Evolutionary conservation across 2,888 invertebrate species (phyloP), one percentile per base, ranked within the genome.

Genomic region (Lithosia quadra): DNA sequence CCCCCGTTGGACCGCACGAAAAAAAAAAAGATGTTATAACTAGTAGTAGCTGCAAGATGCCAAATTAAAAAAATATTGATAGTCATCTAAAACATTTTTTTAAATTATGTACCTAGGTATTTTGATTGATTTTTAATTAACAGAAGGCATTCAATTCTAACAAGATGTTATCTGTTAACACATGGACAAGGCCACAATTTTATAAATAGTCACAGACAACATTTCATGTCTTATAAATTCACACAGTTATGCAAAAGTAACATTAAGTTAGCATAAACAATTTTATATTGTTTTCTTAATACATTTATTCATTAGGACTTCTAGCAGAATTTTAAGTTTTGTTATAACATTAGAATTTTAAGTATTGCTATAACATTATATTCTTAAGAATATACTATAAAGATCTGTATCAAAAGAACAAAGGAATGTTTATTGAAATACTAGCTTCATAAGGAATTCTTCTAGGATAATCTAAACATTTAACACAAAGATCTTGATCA

Each of bases 171-270:
- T 5, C 9, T 2, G 49, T n/a, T 49, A 60, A 39, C 36, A 39
- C 21, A 39, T 4, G 2, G 39, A 60, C 39, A 60, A 49, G n/a
- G 49, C 39, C 18, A 10, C 39, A 60, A 60, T 60, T 22, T 39
- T 49, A 49, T n/a, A 49, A 1, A 39, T 39, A 22, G 24, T 60
- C 18, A 60, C 10, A 60, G 60, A 60, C 36, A 60, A 60, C 11
- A 60, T 60, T 60, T 22, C 36, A 39, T 64, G 88, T 75, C 76
- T 79, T 63, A 68, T 82, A 79, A 80, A 86, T 89, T 86, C 86
- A 78, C 83, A 85, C 39, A 64, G 28, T 58, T 62, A 65, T 85
- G 84, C 71, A 72, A 85, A 83, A 71, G 81, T 71, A 76, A 79
- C 64, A 59, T 53, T 67, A 36, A 63, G 63, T 65, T 24, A 21